phyloP scores from a whole-genome alignment of 2,113 vertebrate species.

The Tonatia bakeri region DNA sequence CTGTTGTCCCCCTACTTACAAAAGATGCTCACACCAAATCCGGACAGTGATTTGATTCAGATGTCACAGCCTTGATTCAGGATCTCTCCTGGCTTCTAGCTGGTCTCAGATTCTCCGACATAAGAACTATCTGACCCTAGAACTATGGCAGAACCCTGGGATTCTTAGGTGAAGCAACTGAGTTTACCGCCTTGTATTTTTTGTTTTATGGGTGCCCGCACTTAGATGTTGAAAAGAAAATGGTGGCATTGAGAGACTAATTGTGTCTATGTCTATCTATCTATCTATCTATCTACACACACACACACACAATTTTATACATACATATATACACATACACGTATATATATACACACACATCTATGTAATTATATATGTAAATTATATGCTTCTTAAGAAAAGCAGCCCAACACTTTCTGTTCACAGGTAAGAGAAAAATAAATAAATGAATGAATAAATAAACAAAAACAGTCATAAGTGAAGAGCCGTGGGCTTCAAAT shows the following conservation, averaged over 20 bases:
- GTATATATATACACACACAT: background rate
- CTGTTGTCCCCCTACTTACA: background rate
- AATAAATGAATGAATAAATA: too few species aligned
- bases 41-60: background rate
- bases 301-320: background rate
- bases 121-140: background rate
- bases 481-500: background rate
- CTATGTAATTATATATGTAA: background rate
- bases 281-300: too few species aligned
- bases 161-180: background rate
- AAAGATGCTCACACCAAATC: background rate
- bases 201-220: background rate
- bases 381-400: background rate
- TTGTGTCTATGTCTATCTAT: too few species aligned
- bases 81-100: background rate
- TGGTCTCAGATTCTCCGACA: background rate
- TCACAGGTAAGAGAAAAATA: background rate
- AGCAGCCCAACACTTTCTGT: background rate
- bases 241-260: background rate
- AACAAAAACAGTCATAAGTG: background rate
- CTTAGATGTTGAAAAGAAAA: background rate
- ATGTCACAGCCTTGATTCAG: background rate
- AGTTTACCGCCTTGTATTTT: background rate
- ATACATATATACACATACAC: background rate
- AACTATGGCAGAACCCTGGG: background rate